A percentile compares a stretch with the other conserved stretches of the same genome.
Evolutionary conservation across 2,797 vertebrate species (phyloP).

Genomic region (Karalla daura): DNA sequence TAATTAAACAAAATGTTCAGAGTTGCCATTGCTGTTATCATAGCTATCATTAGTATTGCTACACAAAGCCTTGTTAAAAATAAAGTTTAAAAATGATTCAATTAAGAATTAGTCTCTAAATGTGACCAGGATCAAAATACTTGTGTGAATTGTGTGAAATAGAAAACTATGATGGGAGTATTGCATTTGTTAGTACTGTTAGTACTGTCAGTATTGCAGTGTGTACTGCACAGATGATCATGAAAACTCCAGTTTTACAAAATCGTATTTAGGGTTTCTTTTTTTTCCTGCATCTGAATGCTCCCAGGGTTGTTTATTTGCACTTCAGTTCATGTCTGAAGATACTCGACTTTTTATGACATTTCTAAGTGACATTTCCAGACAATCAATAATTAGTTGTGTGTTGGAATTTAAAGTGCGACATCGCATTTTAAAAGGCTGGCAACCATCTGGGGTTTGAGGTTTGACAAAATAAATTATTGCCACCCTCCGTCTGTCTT

Average conservation of each 20-base stretch:
- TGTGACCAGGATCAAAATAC: too few species aligned
- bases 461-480: conserved; percentile 71
- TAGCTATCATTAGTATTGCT: too few species aligned
- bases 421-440: conserved; percentile 67
- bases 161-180: too few species aligned
- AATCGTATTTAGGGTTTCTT: neutral
- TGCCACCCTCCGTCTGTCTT: conserved; percentile 66
- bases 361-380: conserved; percentile 68
- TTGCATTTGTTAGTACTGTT: too few species aligned
- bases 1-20: too few species aligned
- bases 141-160: too few species aligned
- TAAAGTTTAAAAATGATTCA: too few species aligned
- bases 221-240: too few species aligned
- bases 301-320: neutral
- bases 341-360: conserved; percentile 47
- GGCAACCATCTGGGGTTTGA: conserved; percentile 66
- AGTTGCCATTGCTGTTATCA: too few species aligned
- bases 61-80: too few species aligned
- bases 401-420: conserved; percentile 62
- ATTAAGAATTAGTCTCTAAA: too few species aligned
- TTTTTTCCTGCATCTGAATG: neutral
- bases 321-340: conserved; percentile 40
- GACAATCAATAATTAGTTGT: conserved; percentile 69
- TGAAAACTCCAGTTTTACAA: neutral
- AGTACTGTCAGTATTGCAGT: too few species aligned